Evolutionary conservation across 2,888 invertebrate genomes (phyloP).

Genomic region (Ethmia dodecea): DNA sequence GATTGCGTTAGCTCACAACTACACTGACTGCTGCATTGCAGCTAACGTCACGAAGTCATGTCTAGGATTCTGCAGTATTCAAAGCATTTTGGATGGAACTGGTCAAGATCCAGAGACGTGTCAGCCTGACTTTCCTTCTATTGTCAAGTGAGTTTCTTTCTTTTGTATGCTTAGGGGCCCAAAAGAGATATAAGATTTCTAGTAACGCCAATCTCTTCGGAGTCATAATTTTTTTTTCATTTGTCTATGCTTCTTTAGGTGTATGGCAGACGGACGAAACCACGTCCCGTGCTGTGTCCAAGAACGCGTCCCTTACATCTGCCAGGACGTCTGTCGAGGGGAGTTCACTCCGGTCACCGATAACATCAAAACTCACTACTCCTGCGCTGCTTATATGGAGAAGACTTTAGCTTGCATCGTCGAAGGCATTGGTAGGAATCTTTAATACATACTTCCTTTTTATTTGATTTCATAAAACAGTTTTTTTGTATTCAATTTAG

Average conservation of each 20-base stretch:
- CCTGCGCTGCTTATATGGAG: constrained; percentile 89
- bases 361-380: constrained; percentile 89
- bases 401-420: constrained; percentile 90
- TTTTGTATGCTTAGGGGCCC: not conserved
- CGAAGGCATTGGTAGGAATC: constrained; percentile 83
- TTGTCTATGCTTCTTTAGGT: constrained; percentile 46
- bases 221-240: not conserved
- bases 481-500: too few relatives aligned
- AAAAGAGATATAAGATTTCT: not conserved
- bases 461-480: too few relatives aligned
- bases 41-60: constrained; percentile 84
- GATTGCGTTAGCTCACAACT: constrained; percentile 81
- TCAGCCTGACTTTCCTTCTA: constrained; percentile 87
- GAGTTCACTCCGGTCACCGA: constrained; percentile 91
- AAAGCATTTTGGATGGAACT: constrained; percentile 86
- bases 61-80: constrained; percentile 89
- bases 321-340: constrained; percentile 90
- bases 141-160: constrained; percentile 77
- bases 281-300: constrained; percentile 91
- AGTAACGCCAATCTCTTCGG: not conserved
- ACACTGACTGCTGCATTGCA: constrained; percentile 86
- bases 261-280: constrained; percentile 89
- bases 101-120: constrained; percentile 89
- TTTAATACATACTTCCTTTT: too few relatives aligned
- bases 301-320: constrained; percentile 89